Percentiles rank a stretch among this genome's conserved stretches.
These are phyloP conservation scores for Salvelinus alpinus DNA, from an alignment of 2,113 vertebrate genomes.

Conservation along the genomic window DNA sequence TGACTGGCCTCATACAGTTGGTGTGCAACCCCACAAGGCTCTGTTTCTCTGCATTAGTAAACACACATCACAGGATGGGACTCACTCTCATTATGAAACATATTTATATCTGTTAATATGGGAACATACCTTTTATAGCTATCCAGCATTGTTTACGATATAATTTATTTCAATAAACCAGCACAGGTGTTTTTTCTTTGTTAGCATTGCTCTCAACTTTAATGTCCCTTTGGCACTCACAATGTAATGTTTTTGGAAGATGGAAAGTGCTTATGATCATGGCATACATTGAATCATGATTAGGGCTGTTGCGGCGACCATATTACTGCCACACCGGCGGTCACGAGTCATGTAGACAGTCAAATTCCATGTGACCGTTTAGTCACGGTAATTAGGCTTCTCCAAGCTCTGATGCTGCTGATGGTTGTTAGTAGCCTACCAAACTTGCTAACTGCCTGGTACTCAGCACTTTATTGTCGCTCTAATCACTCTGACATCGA, in stretches of 20 bases:
- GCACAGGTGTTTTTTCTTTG: not conserved
- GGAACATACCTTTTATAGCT: constrained; percentile 60
- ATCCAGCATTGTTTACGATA: not conserved
- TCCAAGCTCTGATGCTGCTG: no score
- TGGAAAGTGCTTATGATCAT: constrained; percentile 36
- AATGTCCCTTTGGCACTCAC: constrained; percentile 26
- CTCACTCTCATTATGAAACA: constrained; percentile 49
- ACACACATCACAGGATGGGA: constrained; percentile 41
- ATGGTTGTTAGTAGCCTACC: no score
- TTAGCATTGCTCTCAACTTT: not conserved
- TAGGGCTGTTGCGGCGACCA: no score
- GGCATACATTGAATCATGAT: not conserved
- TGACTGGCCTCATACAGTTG: constrained; percentile 45
- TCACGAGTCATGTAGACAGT: no score
- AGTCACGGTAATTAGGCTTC: not conserved
- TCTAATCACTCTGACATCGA: no score
- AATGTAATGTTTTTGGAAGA: constrained; percentile 15
- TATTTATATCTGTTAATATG: constrained; percentile 63
- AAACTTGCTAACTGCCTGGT: no score
- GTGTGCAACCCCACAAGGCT: constrained; percentile 36
- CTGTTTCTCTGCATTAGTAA: constrained; percentile 48
- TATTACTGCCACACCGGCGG: no score
- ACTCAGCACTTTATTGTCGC: no score
- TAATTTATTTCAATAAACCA: no score
- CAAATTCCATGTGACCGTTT: no score